Conservation (phyloP, 2,888 invertebrate species). For the Drosophila gaucha region DNA sequence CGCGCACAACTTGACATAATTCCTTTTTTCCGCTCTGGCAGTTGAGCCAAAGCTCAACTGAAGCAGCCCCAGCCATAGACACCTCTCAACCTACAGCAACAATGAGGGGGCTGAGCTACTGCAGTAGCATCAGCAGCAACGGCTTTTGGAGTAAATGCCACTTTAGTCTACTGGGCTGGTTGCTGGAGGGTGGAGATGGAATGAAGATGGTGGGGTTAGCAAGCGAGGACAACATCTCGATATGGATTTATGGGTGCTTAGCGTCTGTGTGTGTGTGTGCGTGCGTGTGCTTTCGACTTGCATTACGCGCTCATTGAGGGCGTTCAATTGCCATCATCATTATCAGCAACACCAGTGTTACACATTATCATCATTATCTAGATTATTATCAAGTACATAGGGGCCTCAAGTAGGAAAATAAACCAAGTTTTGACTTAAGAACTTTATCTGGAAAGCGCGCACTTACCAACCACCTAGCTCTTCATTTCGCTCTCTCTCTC, state of each 20-base stretch:
- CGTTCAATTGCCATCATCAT: conserved; percentile 61
- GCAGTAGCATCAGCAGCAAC: conserved; percentile 53
- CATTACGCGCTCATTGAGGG: conserved; percentile 41
- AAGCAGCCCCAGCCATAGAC: conserved; percentile 18
- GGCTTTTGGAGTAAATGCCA: conserved; percentile 45
- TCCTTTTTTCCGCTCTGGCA: conserved; percentile 70
- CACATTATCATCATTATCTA: conserved; percentile 32
- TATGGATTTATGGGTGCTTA: conserved; percentile 69
- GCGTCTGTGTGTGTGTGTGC: conserved; percentile 28
- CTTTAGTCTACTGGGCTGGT: conserved; percentile 21
- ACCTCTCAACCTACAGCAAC: conserved; percentile 3
- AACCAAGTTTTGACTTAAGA: conserved; percentile 70
- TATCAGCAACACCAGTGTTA: conserved; percentile 21
- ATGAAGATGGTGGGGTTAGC: not conserved
- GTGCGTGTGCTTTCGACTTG: conserved; percentile 36
- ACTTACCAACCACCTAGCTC: conserved; percentile 32
- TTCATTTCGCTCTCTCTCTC: not conserved
- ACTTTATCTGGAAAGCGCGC: conserved; percentile 70
- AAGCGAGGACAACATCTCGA: conserved; percentile 55
- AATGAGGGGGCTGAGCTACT: conserved; percentile 44
- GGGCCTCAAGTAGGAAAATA: conserved; percentile 8
- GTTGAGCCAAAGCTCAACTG: conserved; percentile 35
- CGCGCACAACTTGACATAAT: conserved; percentile 82
- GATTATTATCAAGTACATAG: conserved; percentile 35
- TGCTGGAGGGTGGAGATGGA: not conserved